Evolutionary conservation across 2,797 vertebrate species (phyloP).

Genomic region (Gambusia yucatana): DNA sequence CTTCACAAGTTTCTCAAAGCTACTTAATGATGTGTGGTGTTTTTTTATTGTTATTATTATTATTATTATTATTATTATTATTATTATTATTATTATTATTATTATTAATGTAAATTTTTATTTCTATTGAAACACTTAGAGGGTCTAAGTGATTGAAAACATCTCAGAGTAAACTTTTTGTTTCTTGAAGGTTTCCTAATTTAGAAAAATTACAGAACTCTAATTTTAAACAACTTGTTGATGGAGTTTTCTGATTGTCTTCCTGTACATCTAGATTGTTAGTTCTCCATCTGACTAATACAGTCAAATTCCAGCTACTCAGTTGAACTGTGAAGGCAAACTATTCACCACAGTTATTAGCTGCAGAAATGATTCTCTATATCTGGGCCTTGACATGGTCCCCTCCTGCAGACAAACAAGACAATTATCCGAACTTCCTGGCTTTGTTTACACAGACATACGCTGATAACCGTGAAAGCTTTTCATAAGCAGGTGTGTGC

Average conservation of each 20-base stretch:
- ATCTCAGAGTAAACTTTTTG: not conserved
- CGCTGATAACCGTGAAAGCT: constrained; percentile 2
- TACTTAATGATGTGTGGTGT: not conserved
- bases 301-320: not conserved
- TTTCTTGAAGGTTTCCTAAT: not conserved
- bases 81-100: not conserved
- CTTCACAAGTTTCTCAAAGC: not conserved
- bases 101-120: not conserved
- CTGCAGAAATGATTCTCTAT: not conserved
- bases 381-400: not conserved
- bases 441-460: constrained; percentile 9
- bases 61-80: not conserved
- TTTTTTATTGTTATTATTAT: not conserved
- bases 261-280: not conserved
- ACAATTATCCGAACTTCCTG: constrained; percentile 7
- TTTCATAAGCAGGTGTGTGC: constrained; percentile 8
- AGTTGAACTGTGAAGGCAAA: not conserved
- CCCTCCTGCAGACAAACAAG: not conserved
- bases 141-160: not conserved
- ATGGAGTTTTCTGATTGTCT: too few relatives aligned
- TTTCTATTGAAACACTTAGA: not conserved
- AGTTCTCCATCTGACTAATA: not conserved
- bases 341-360: not conserved
- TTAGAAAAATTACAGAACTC: not conserved
- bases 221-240: not conserved